Percentiles rank a stretch among this genome's conserved stretches.
Conservation (phyloP, 2,797 vertebrate genomes). For the Rhabdophis nuchalis region DNA sequence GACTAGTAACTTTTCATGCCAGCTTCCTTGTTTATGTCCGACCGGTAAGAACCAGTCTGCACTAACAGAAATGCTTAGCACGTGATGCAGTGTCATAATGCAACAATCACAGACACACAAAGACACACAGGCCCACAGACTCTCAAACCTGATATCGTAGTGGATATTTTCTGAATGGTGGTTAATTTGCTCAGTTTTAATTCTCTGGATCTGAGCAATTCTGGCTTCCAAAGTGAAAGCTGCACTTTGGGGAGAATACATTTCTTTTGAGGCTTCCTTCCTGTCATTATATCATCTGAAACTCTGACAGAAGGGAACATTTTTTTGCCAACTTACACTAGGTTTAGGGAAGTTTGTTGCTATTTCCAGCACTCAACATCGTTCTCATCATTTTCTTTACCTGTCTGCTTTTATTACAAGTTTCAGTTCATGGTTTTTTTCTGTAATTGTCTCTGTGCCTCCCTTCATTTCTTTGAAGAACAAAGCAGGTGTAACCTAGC, state of each 20-base stretch:
- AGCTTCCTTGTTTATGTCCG: no score
- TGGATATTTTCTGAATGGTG: background rate
- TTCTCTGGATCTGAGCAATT: background rate
- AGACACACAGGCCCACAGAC: background rate
- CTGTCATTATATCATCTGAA: conserved; percentile 34
- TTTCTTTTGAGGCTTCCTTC: conserved; percentile 6
- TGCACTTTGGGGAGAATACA: background rate
- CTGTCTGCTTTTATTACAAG: conserved; percentile 52
- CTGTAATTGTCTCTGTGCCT: background rate
- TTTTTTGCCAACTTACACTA: conserved; percentile 33
- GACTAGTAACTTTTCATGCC: no score
- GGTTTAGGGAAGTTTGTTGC: conserved; percentile 41
- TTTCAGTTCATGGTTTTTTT: conserved; percentile 34
- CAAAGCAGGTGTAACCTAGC: background rate
- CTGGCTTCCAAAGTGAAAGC: background rate
- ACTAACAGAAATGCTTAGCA: no score
- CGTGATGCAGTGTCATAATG: no score
- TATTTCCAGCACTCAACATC: conserved; percentile 20
- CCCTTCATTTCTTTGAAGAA: background rate
- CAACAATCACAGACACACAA: background rate
- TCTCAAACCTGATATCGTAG: background rate
- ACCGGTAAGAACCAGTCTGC: no score
- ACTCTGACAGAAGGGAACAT: conserved; percentile 45
- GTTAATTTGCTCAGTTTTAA: background rate
- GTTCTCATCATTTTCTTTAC: conserved; percentile 41